A percentile compares a stretch with the other conserved stretches of the same genome.
Conservation (phyloP, 2,113 vertebrate species). For the Paradoxurus hermaphroditus region DNA sequence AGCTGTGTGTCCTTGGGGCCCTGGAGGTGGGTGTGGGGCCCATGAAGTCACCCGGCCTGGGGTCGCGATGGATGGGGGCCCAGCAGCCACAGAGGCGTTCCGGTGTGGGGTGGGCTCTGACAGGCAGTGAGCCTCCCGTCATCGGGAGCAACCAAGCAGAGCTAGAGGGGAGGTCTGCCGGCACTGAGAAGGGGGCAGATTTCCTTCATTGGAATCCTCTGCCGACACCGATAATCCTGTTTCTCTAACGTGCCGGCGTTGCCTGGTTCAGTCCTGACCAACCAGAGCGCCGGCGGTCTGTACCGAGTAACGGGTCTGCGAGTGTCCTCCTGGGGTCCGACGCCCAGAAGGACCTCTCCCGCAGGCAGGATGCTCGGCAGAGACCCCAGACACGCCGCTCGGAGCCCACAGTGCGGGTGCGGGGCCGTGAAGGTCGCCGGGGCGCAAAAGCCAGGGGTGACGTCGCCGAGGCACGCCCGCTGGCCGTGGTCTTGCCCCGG, state of each 20-base stretch:
- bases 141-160: no score
- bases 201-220: accelerated
- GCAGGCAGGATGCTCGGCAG: background rate
- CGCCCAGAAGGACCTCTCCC: accelerated
- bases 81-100: background rate
- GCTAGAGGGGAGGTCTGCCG: background rate
- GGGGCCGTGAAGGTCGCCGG: background rate
- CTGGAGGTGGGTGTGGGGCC: no score
- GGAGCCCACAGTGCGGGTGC: background rate
- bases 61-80: background rate
- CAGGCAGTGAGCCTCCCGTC: background rate
- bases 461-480: accelerated
- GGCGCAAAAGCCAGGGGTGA: no score
- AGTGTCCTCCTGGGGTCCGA: no score
- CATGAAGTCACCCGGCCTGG: accelerated
- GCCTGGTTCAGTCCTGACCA: background rate
- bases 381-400: background rate
- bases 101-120: background rate
- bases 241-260: no score
- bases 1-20: background rate
- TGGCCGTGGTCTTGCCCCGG: no score
- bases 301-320: accelerated
- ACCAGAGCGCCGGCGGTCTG: accelerated
- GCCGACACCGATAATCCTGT: no score
- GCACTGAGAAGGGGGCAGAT: background rate